Conservation (phyloP, 2,797 vertebrate species). For the Sebastes melanostomus region DNA sequence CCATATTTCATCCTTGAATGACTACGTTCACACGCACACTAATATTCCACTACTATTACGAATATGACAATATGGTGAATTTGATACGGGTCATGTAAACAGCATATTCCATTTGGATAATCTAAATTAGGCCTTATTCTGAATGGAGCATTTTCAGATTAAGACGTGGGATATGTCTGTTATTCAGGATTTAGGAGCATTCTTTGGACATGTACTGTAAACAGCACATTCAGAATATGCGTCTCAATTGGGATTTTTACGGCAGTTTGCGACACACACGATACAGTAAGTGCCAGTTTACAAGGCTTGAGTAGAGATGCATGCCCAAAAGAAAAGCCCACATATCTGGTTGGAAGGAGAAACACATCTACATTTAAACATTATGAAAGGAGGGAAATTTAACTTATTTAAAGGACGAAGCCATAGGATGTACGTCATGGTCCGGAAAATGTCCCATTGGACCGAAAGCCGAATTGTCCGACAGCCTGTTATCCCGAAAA, state of each 20-base stretch:
- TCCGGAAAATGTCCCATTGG: no score
- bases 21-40: background rate
- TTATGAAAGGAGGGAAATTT: background rate
- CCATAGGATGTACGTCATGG: background rate
- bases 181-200: no score
- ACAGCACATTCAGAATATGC: no score
- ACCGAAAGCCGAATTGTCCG: fast-evolving
- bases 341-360: background rate
- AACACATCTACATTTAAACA: background rate
- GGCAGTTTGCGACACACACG: no score
- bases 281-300: background rate
- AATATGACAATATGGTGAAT: background rate
- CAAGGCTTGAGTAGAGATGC: no score
- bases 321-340: background rate
- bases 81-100: background rate
- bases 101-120: background rate
- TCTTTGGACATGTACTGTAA: no score
- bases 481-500: no score
- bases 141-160: background rate
- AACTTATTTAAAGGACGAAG: background rate
- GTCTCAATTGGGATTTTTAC: fast-evolving
- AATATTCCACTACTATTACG: background rate
- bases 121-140: background rate
- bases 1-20: background rate
- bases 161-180: background rate